Evolutionary conservation across 2,797 vertebrate species (phyloP), one percentile per base, ranked within the genome.

Genomic region (Ambastaia sidthimunki): DNA sequence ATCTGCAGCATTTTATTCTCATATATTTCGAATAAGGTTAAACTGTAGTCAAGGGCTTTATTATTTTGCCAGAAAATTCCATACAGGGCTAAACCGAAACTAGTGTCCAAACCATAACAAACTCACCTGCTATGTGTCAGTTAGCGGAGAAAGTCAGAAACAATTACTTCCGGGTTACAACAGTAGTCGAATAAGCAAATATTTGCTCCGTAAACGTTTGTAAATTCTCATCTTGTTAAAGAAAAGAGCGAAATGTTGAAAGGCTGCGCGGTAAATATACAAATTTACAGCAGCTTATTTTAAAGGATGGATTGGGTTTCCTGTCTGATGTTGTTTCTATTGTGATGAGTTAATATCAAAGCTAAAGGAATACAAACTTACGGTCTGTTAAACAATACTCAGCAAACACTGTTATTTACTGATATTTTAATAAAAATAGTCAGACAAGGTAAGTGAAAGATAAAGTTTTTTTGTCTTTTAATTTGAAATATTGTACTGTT

Each of bases 311-410:
- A 25, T 57, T 63, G 34, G 11, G 15, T 31, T 31, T 52, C 5
- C 0, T 23, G 18, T 47, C 25, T 73, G 57, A 19, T 62, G 41
- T n/a, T 71, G 86, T 87, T 86, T 78, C 86, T 85, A 86, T 86
- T 83, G 86, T 81, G 78, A 87, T 82, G n/a, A 47, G 3, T 48
- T 37, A 9, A 34, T 47, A 28, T 15, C 34, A 50, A 83, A 34
- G 41, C 55, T 74, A 71, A 70, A 70, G 28, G 4, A 50, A 57
- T 59, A 60, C 63, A 66, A 55, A 16, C 59, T 28, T 23, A 67
- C 18, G 25, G 25, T 21, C 44, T 28, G 37, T 13, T 47, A 37
- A 77, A 60, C 59, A 37, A 41, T 48, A 65, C 7, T 15, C 21
- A 55, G 67, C 9, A 75, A 71, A 68, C 15, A 11, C 4, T 37